Conservation (phyloP, 2,888 invertebrate genomes). For the Quadriops clusia region DNA sequence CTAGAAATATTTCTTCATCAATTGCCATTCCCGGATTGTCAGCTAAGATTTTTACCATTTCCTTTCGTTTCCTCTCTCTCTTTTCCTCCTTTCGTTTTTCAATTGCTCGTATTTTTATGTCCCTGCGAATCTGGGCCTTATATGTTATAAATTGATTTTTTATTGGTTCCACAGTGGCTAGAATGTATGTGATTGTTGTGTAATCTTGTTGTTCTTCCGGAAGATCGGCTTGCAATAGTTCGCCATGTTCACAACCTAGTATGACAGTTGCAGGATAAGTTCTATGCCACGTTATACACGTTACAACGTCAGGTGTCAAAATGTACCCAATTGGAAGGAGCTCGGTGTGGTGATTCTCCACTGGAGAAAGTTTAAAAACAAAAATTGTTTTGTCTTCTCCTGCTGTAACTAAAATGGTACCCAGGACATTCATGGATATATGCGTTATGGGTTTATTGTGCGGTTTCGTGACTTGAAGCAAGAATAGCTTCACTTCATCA, state of each 20-base stretch:
- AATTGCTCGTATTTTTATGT: conserved; percentile 46
- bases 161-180: conserved; percentile 30
- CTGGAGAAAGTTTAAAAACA: conserved; percentile 41
- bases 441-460: conserved; percentile 51
- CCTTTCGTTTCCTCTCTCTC: conserved; percentile 40
- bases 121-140: conserved; percentile 46
- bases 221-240: conserved; percentile 42
- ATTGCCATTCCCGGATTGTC: conserved; percentile 49
- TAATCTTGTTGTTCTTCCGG: conserved; percentile 35
- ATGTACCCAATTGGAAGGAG: conserved; percentile 58
- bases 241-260: conserved; percentile 44
- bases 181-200: conserved; percentile 37
- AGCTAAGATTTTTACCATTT: conserved; percentile 44
- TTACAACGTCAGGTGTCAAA: conserved; percentile 48
- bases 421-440: conserved; percentile 46
- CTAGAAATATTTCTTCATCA: conserved; percentile 49
- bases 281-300: conserved; percentile 58
- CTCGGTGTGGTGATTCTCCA: conserved; percentile 30
- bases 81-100: conserved; percentile 41
- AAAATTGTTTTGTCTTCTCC: conserved; percentile 60
- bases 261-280: conserved; percentile 36
- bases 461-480: conserved; percentile 42
- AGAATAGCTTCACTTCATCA: conserved; percentile 1
- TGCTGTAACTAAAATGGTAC: conserved; percentile 51
- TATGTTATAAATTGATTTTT: conserved; percentile 43